Conservation (phyloP, 2,797 vertebrate species). For the Sebastes taczanowskii region DNA sequence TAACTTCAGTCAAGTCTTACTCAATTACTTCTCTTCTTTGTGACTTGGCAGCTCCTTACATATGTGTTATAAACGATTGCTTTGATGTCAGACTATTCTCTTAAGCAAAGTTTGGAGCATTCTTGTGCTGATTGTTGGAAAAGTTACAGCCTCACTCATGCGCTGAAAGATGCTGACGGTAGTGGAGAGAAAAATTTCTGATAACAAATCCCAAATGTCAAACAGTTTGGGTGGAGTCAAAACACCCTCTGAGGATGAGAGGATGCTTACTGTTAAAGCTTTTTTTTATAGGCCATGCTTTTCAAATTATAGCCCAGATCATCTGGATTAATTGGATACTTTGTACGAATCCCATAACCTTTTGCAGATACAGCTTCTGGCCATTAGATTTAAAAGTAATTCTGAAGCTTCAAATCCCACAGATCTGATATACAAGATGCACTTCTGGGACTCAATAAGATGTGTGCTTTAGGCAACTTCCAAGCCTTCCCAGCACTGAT, state of each 20-base stretch:
- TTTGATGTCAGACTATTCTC: not conserved
- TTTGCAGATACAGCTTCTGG: constrained; percentile 47
- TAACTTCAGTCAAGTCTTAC: not conserved
- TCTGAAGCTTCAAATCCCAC: constrained; percentile 48
- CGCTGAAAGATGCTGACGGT: constrained; percentile 45
- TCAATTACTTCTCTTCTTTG: not conserved
- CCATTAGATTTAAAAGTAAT: constrained; percentile 63
- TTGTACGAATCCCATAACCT: constrained; percentile 15
- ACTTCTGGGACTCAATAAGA: constrained; percentile 32
- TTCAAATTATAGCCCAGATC: constrained; percentile 38
- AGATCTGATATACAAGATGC: constrained; percentile 48
- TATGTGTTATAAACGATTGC: not conserved
- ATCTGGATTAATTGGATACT: constrained; percentile 25
- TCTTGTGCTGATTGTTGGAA: constrained; percentile 22
- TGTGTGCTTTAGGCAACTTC: constrained; percentile 10
- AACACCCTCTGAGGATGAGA: constrained; percentile 8
- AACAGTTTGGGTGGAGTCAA: constrained; percentile 30
- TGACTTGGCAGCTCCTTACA: constrained; percentile 9
- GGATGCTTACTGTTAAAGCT: constrained; percentile 18
- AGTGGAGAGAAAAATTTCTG: constrained; percentile 15
- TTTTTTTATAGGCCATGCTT: constrained; percentile 34
- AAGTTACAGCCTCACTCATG: constrained; percentile 14
- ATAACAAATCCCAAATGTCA: constrained; percentile 65
- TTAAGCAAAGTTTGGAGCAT: not conserved
- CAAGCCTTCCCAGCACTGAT: not conserved